Conservation (phyloP, 2,797 vertebrate genomes). For the Girardinus metallicus region DNA sequence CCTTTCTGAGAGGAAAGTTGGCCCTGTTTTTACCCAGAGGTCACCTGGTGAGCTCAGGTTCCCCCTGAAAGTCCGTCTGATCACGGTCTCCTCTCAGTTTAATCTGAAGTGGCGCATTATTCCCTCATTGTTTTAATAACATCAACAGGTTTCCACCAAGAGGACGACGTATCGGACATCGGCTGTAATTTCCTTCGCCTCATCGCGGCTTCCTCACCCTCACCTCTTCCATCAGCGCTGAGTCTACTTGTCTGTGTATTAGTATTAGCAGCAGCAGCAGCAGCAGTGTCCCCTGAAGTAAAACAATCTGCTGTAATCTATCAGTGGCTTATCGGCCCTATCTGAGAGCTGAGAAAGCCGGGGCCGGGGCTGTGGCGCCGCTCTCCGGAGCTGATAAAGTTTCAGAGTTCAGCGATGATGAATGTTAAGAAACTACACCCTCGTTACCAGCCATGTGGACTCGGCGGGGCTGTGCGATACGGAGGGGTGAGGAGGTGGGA, state of each 20-base stretch:
- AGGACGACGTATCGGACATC: slow-evolving; percentile 35
- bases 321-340: slow-evolving; percentile 91
- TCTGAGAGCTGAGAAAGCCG: slow-evolving; percentile 92
- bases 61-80: slow-evolving; percentile 10
- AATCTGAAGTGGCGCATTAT: slow-evolving; percentile 31
- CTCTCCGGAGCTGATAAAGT: slow-evolving; percentile 94
- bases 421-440: slow-evolving; percentile 96
- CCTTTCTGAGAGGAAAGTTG: slow-evolving; percentile 45
- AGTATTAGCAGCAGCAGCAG: slow-evolving; percentile 84
- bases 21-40: slow-evolving; percentile 70
- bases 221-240: slow-evolving; percentile 57
- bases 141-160: slow-evolving; percentile 3
- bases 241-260: slow-evolving; percentile 81
- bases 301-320: slow-evolving; percentile 98
- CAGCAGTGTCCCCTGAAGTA: slow-evolving; percentile 88
- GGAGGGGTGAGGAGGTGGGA: slow-evolving; percentile 42
- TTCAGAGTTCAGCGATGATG: slow-evolving; percentile 96
- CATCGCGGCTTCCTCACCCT: slow-evolving; percentile 41
- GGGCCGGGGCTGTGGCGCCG: slow-evolving; percentile 87
- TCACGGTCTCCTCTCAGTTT: slow-evolving; percentile 50
- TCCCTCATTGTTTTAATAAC: slow-evolving; percentile 5
- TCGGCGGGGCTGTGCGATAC: slow-evolving; percentile 81
- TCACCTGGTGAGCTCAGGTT: slow-evolving; percentile 51
- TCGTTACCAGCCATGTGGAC: slow-evolving; percentile 87
- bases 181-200: slow-evolving; percentile 48